Conservation (phyloP, 2,888 invertebrate species). For the Lasioglossum morio region DNA sequence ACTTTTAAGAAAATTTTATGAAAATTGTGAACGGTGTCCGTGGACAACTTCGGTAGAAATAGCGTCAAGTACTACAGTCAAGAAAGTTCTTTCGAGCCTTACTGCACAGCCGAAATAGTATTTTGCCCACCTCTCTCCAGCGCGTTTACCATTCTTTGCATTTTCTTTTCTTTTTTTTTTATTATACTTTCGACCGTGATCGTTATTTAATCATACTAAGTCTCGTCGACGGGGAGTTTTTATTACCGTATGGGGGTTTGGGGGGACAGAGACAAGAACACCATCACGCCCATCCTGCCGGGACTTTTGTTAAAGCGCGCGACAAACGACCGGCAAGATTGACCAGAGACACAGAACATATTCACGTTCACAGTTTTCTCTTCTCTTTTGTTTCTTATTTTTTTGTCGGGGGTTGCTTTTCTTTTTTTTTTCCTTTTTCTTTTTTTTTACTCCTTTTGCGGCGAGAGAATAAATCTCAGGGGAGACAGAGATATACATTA, state of each 20-base stretch:
- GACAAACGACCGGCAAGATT: conserved; percentile 33
- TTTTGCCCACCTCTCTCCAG: conserved; percentile 69
- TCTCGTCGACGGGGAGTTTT: background rate
- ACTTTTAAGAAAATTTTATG: background rate
- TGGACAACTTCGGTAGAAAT: background rate
- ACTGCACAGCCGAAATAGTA: conserved; percentile 60
- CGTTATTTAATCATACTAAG: background rate
- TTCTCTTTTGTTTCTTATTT: conserved; percentile 4
- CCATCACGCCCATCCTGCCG: conserved; percentile 25
- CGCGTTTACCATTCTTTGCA: conserved; percentile 42
- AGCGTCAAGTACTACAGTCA: background rate
- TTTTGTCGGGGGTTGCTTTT: background rate
- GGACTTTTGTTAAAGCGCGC: conserved; percentile 32
- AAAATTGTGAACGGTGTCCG: background rate
- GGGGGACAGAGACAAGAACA: conserved; percentile 12
- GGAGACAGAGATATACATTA: conserved; percentile 22
- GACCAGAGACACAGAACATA: conserved; percentile 46
- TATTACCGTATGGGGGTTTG: background rate
- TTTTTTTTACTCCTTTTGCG: background rate
- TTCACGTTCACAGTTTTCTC: conserved; percentile 12
- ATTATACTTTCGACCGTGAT: background rate
- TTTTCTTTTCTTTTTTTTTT: background rate
- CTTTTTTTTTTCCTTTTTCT: background rate
- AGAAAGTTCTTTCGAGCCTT: background rate
- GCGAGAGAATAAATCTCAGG: background rate